Evolutionary conservation across 2,113 vertebrate genomes (phyloP).

Genomic region (Vidua chalybeata): DNA sequence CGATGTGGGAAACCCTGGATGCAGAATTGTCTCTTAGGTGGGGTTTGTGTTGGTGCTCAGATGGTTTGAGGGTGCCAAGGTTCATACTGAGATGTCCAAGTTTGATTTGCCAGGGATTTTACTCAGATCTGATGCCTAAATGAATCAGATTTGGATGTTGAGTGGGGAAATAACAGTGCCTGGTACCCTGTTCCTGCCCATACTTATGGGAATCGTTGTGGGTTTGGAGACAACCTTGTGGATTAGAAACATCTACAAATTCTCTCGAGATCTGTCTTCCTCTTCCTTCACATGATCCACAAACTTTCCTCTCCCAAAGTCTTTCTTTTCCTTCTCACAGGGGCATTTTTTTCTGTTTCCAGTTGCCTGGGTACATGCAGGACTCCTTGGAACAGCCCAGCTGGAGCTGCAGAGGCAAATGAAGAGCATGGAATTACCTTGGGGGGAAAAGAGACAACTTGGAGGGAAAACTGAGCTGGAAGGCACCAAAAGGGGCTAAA

Average conservation of each 20-base stretch:
- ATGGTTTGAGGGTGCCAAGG: neutral
- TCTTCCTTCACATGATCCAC: neutral
- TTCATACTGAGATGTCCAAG: neutral
- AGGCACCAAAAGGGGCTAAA: neutral
- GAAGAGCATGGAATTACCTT: fast-evolving
- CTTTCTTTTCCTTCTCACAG: neutral
- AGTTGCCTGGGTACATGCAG: fast-evolving
- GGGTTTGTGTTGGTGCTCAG: neutral
- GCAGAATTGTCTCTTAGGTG: neutral
- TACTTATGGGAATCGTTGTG: fast-evolving
- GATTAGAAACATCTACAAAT: neutral
- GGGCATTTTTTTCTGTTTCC: neutral
- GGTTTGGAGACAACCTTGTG: neutral
- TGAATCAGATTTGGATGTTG: fast-evolving
- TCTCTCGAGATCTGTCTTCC: neutral
- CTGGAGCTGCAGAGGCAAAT: neutral
- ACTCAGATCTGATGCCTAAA: no score
- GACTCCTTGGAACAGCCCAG: neutral
- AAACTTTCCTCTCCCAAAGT: fast-evolving
- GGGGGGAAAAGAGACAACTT: neutral
- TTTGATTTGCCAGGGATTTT: neutral
- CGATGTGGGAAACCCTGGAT: neutral
- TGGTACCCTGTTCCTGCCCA: neutral
- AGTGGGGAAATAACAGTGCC: neutral
- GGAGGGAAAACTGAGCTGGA: neutral